Percentiles rank a stretch among this genome's conserved stretches.
Evolutionary conservation across 1,140 invertebrate genomes (phyloP).

Genomic region (Tetragnatha versicolor): DNA sequence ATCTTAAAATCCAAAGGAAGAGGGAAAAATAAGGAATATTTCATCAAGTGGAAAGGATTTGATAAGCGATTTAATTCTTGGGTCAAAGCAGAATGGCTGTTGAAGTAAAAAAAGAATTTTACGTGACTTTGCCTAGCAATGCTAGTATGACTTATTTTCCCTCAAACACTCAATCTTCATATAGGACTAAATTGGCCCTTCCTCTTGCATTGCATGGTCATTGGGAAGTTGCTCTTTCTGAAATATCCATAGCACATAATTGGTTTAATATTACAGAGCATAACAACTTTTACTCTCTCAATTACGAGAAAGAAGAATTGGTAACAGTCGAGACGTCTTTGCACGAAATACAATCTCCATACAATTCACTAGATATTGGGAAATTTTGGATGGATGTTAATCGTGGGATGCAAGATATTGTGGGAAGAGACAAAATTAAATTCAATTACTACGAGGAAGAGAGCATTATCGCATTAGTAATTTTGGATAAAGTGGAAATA

Average conservation of each 20-base stretch:
- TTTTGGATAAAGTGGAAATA: not conserved
- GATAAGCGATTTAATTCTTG: conserved; percentile 22
- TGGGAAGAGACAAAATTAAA: not conserved
- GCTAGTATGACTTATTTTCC: conserved; percentile 17
- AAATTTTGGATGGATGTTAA: not conserved
- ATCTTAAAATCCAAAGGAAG: not conserved
- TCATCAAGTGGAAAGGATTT: conserved; percentile 27
- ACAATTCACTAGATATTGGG: not conserved
- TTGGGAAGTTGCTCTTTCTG: not conserved
- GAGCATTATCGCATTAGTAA: not conserved
- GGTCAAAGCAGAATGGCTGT: conserved; percentile 19
- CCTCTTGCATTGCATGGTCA: not conserved
- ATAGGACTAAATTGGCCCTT: not conserved
- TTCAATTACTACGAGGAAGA: not conserved
- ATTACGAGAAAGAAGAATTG: not conserved
- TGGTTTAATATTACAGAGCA: not conserved
- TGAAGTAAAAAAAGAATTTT: conserved; percentile 23
- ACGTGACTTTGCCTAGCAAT: conserved; percentile 18
- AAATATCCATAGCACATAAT: conserved; percentile 4
- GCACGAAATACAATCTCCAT: not conserved
- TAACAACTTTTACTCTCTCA: not conserved
- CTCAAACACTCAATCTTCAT: conserved; percentile 22
- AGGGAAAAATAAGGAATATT: conserved; percentile 4
- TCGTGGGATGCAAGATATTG: not conserved
- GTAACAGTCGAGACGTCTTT: not conserved